Evolutionary conservation across 2,888 invertebrate species (phyloP).

Genomic region (Cremastobaeus sp.): DNA sequence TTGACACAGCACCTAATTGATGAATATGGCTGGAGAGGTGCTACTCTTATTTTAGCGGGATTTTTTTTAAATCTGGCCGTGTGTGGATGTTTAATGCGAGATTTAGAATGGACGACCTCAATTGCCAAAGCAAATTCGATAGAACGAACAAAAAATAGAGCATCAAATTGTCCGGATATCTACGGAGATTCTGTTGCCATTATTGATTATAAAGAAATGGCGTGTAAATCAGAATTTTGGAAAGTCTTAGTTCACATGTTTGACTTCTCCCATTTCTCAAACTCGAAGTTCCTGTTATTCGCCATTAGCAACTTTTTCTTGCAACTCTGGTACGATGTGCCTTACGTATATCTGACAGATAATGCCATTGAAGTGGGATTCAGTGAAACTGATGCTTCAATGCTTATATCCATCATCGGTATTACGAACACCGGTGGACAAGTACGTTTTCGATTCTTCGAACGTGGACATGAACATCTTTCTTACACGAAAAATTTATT

Average conservation of each 20-base stretch:
- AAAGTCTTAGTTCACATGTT: constrained; percentile 87
- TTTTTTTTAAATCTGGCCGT: constrained; percentile 89
- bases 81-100: constrained; percentile 90
- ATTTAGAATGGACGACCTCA: constrained; percentile 82
- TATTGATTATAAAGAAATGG: too few relatives aligned
- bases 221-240: too few relatives aligned
- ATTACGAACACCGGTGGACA: constrained; percentile 93
- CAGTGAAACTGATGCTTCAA: constrained; percentile 86
- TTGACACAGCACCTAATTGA: constrained; percentile 85
- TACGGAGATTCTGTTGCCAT: too few relatives aligned
- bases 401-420: constrained; percentile 91
- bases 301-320: constrained; percentile 92
- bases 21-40: constrained; percentile 91
- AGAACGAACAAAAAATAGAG: constrained; percentile 82
- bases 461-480: background rate
- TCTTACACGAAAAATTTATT: background rate
- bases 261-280: constrained; percentile 89
- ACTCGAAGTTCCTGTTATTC: constrained; percentile 87
- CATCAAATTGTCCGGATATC: too few relatives aligned
- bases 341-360: constrained; percentile 94
- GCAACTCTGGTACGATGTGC: constrained; percentile 95
- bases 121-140: constrained; percentile 82
- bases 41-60: constrained; percentile 89
- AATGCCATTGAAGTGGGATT: constrained; percentile 86
- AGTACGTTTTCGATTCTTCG: constrained; percentile 79